Evolutionary conservation across 2,797 vertebrate genomes (phyloP), one percentile per base, ranked within the genome.

Genomic region (Crocidura indochinensis): DNA sequence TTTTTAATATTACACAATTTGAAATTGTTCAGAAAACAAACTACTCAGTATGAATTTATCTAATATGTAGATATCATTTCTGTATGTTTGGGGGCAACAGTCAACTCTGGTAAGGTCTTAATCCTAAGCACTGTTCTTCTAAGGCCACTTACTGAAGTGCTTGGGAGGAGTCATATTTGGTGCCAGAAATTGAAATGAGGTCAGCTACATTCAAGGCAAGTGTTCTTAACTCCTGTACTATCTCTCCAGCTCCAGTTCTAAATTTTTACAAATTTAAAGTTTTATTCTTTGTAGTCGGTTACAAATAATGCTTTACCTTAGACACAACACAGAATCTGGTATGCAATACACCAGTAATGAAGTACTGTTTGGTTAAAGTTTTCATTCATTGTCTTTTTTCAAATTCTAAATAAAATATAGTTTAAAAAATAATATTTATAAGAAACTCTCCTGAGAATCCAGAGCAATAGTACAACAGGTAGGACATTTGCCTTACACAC

Each of bases 1-100:
- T 26, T 65, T 64, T 72, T 91, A 12, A 60, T 91, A 17, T 60
- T 49, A 2, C 68, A 15, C 44, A 78, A 73, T 10, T 80, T 68
- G 79, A 87, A 75, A 60, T 49, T 86, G 62, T 81, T 87, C 67
- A 67, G 17, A 81, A 72, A 29, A 81, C 81, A 69, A 87, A 29
- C 60, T 74, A 67, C 26, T 67, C 51, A 82, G 53, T 53, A 24
- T 46, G 26, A 19, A 31, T 53, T 81, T 53, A 67, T 10, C 27
- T 46, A 44, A 6, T 53, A 46, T 81, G 20, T 65, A 51, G 68
- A 8, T 17, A 65, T 65, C 11, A 27, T 64, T 19, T 46, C 47
- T 81, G 62, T 56, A 5, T 17, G 49, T 51, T 51, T 51, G 49
- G 14, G 49, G 49, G 10, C 49, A 51, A 51, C 38, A 51, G 10